Conservation (phyloP, 1,140 invertebrate species). For the Triops cancriformis region DNA sequence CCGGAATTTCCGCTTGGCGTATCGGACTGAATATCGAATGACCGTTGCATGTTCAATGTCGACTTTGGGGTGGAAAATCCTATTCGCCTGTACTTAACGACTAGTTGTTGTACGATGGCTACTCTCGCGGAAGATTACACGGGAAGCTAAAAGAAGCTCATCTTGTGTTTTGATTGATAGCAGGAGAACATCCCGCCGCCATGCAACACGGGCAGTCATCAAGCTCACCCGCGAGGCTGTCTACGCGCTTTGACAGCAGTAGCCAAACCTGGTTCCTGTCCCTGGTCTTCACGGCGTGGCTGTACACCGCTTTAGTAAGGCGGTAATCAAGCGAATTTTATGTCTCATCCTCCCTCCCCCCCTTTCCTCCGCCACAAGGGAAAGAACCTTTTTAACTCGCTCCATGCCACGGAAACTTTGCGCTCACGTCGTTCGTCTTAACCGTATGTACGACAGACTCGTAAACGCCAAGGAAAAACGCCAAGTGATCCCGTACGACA, state of each 20-base stretch:
- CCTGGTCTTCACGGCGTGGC: not conserved
- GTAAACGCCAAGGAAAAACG: not conserved
- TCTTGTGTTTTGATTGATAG: conserved; percentile 15
- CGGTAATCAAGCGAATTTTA: not conserved
- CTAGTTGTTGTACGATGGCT: too few relatives aligned
- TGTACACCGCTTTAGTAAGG: not conserved
- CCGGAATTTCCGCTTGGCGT: too few relatives aligned
- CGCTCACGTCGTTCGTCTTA: not conserved
- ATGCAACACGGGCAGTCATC: conserved; percentile 45
- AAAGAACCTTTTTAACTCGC: not conserved
- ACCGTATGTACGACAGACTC: not conserved
- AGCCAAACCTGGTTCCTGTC: conserved; percentile 9
- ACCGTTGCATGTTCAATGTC: too few relatives aligned
- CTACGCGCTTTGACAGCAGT: not conserved
- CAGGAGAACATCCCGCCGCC: conserved; percentile 47
- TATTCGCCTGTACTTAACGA: too few relatives aligned
- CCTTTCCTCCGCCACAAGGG: not conserved
- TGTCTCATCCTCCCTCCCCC: not conserved
- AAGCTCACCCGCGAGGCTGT: not conserved
- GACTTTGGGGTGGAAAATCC: too few relatives aligned
- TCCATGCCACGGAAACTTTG: not conserved
- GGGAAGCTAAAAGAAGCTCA: not conserved
- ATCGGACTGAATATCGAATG: too few relatives aligned
- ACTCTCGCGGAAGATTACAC: not conserved
- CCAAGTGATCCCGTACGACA: not conserved